phyloP scores from a whole-genome alignment of 2,797 vertebrate species.

The Acrocephalus scirpaceus region DNA sequence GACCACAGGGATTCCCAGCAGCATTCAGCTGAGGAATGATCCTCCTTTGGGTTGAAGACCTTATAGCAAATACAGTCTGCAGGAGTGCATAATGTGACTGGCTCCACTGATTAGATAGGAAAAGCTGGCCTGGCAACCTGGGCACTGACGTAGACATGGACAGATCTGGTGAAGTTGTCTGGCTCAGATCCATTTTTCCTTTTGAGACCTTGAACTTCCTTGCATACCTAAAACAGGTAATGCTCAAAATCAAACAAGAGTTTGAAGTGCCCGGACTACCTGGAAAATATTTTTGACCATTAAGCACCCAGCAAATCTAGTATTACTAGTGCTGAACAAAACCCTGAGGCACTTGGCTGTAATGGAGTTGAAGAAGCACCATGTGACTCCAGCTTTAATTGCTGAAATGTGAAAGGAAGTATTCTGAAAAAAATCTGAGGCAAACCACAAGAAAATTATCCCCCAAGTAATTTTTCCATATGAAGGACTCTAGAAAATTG shows the following conservation, averaged over 20 bases:
- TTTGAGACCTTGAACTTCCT: not conserved
- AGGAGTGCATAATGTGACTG: not conserved
- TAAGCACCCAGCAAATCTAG: not conserved
- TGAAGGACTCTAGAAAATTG: not conserved
- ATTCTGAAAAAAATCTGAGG: not conserved
- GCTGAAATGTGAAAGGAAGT: slow-evolving; percentile 6
- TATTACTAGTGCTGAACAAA: not conserved
- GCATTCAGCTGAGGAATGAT: not conserved
- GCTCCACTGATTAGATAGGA: not conserved
- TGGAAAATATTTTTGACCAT: slow-evolving; percentile 18
- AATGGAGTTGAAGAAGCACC: slow-evolving; percentile 23
- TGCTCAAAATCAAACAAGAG: not conserved
- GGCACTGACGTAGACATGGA: not conserved
- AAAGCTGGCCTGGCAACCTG: not conserved
- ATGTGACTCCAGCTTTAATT: not conserved
- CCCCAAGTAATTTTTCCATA: not conserved
- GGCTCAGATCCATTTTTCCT: not conserved
- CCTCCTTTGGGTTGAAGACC: not conserved
- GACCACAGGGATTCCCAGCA: not conserved
- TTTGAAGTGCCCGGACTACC: not conserved
- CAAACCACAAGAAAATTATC: not conserved
- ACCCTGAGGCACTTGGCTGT: not conserved
- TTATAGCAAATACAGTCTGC: not conserved
- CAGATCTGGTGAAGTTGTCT: not conserved
- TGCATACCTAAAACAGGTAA: not conserved